Evolutionary conservation across 1,140 invertebrate genomes (phyloP).

Genomic region (Meteorus sp.): DNA sequence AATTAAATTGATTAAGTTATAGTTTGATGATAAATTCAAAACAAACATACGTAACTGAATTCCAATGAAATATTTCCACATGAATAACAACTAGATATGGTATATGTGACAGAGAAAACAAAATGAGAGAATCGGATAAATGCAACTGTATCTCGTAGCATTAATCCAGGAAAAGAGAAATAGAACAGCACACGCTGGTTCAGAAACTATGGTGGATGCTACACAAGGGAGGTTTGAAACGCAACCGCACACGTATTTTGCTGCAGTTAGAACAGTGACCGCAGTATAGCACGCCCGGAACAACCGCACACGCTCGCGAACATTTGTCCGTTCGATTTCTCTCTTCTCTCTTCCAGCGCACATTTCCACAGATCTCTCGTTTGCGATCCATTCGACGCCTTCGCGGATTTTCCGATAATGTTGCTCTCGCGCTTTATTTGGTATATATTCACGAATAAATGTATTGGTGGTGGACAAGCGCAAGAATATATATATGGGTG

Average conservation of each 20-base stretch:
- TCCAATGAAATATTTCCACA: too few relatives aligned
- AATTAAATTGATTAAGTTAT: too few relatives aligned
- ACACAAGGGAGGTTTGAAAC: slow-evolving; percentile 44
- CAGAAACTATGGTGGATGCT: slow-evolving; percentile 26
- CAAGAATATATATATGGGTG: slow-evolving; percentile 9
- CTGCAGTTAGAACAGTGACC: slow-evolving; percentile 39
- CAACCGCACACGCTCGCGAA: slow-evolving; percentile 16
- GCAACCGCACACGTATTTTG: slow-evolving; percentile 46
- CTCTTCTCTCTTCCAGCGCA: background rate
- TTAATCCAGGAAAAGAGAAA: slow-evolving; percentile 44
- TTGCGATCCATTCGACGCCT: slow-evolving; percentile 26
- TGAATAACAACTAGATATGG: too few relatives aligned
- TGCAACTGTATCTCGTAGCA: slow-evolving; percentile 25
- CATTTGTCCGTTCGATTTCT: slow-evolving; percentile 20
- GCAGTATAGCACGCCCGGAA: slow-evolving; percentile 3
- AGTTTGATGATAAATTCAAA: too few relatives aligned
- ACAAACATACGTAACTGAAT: too few relatives aligned
- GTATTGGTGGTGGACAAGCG: slow-evolving; percentile 7
- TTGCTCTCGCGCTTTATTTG: slow-evolving; percentile 32
- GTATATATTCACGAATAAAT: slow-evolving; percentile 26
- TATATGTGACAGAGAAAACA: background rate
- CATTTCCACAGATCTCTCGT: background rate
- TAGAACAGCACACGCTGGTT: slow-evolving; percentile 38
- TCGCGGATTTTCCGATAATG: slow-evolving; percentile 50
- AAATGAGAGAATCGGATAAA: background rate